Conservation (phyloP, 2,113 vertebrate genomes). For the Brevimyrus niger region DNA sequence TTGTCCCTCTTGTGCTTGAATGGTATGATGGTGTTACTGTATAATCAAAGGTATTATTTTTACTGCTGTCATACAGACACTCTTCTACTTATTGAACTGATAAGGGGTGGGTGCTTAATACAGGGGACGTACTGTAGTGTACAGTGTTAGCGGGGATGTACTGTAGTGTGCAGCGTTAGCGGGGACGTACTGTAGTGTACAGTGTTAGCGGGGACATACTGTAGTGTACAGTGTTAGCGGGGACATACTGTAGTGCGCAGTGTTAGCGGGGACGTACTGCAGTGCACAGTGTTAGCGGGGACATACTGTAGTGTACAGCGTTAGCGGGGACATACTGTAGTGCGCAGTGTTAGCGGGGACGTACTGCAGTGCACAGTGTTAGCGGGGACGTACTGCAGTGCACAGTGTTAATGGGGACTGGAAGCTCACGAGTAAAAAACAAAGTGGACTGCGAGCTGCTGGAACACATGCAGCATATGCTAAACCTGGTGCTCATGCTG, state of each 20-base stretch:
- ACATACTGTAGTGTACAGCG: not conserved
- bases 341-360: too few species aligned
- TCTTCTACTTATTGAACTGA: not conserved
- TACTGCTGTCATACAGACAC: not conserved
- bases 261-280: not conserved
- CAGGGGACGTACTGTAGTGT: not conserved
- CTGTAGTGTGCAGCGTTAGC: too few species aligned
- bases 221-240: too few species aligned
- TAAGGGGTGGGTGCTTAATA: not conserved
- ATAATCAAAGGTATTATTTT: not conserved
- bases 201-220: not conserved
- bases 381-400: not conserved
- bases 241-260: not conserved
- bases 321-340: not conserved
- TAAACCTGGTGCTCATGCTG: not conserved
- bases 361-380: not conserved
- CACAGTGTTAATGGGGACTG: not conserved
- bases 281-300: too few species aligned
- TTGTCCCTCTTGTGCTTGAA: not conserved
- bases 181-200: not conserved
- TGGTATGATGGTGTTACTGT: not conserved
- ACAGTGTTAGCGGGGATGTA: too few species aligned
- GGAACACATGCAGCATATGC: not conserved
- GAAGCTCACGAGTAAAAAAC: not conserved
- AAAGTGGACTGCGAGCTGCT: not conserved